A percentile compares a stretch with the other conserved stretches of the same genome.
phyloP scores from a whole-genome alignment of 2,888 invertebrate species.

The Caprella mutica region DNA sequence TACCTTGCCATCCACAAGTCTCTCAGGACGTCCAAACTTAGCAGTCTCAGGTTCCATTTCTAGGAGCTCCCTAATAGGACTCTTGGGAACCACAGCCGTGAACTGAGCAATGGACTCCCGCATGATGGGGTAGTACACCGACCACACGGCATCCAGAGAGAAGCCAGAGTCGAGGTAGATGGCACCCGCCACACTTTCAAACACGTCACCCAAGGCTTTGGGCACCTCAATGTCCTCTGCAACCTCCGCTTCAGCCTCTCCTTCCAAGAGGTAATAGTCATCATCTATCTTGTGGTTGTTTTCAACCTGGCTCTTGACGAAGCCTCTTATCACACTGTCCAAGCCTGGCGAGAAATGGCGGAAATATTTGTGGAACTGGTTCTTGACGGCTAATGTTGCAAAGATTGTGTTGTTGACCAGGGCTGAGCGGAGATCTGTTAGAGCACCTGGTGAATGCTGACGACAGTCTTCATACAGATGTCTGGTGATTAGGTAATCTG shows the following conservation, averaged over 20 bases:
- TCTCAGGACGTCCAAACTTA: conserved; percentile 57
- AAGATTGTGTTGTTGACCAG: conserved; percentile 99
- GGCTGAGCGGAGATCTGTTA: conserved; percentile 93
- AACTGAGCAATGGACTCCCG: conserved; percentile 90
- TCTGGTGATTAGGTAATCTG: conserved; percentile 75
- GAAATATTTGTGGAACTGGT: conserved; percentile 93
- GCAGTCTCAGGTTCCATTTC: conserved; percentile 97
- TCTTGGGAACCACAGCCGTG: conserved; percentile 93
- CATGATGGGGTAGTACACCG: conserved; percentile 89
- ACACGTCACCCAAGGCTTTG: conserved; percentile 95
- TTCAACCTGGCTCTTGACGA: conserved; percentile 88
- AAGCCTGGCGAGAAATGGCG: conserved; percentile 85
- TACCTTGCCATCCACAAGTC: conserved; percentile 45
- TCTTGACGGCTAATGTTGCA: conserved; percentile 62
- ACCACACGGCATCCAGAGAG: conserved; percentile 86
- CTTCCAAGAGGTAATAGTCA: conserved; percentile 47
- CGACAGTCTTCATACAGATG: conserved; percentile 90
- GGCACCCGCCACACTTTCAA: conserved; percentile 96
- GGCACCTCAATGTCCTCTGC: conserved; percentile 97
- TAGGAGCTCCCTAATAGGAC: conserved; percentile 88
- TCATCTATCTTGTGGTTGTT: conserved; percentile 82
- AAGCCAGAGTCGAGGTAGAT: conserved; percentile 85
- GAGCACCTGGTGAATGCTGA: conserved; percentile 85
- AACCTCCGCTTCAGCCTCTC: conserved; percentile 87
- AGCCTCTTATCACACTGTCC: conserved; percentile 84